Conservation (phyloP, 2,797 vertebrate species). For the Sparidentex hasta region DNA sequence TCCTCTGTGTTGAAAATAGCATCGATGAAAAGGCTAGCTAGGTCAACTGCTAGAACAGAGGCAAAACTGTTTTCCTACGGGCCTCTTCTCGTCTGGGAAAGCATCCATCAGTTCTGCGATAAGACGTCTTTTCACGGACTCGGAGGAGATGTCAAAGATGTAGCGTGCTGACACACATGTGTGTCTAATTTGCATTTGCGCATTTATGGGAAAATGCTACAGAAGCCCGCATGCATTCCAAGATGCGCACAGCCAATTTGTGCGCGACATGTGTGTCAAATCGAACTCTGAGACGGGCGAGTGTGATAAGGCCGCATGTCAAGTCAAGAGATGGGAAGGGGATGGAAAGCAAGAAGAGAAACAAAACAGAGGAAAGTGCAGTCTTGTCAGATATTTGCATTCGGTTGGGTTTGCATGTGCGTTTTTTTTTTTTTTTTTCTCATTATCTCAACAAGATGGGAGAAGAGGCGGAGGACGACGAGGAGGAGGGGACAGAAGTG, state of each 20-base stretch:
- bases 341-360: slow-evolving; percentile 29
- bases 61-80: slow-evolving; percentile 81
- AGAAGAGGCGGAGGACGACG: slow-evolving; percentile 13
- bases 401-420: slow-evolving; percentile 50
- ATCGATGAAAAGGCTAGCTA: slow-evolving; percentile 76
- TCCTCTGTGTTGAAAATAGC: slow-evolving; percentile 81
- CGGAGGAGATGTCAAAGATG: slow-evolving; percentile 54
- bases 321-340: slow-evolving; percentile 47
- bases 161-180: slow-evolving; percentile 67
- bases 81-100: slow-evolving; percentile 64
- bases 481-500: slow-evolving; percentile 43
- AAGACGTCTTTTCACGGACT: slow-evolving; percentile 73
- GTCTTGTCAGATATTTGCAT: slow-evolving; percentile 60
- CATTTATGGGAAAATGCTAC: slow-evolving; percentile 67
- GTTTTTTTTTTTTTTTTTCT: slow-evolving; percentile 35
- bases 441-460: slow-evolving; percentile 59
- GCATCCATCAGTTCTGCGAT: slow-evolving; percentile 59
- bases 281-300: slow-evolving; percentile 38
- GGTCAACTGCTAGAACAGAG: slow-evolving; percentile 81
- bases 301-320: slow-evolving; percentile 59
- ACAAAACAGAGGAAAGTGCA: slow-evolving; percentile 52
- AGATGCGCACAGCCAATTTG: slow-evolving; percentile 60
- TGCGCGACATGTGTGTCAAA: slow-evolving; percentile 67
- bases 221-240: slow-evolving; percentile 54
- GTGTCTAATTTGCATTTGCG: slow-evolving; percentile 78